Conservation (phyloP, 1,140 invertebrate genomes). For the Batillaria attramentaria region DNA sequence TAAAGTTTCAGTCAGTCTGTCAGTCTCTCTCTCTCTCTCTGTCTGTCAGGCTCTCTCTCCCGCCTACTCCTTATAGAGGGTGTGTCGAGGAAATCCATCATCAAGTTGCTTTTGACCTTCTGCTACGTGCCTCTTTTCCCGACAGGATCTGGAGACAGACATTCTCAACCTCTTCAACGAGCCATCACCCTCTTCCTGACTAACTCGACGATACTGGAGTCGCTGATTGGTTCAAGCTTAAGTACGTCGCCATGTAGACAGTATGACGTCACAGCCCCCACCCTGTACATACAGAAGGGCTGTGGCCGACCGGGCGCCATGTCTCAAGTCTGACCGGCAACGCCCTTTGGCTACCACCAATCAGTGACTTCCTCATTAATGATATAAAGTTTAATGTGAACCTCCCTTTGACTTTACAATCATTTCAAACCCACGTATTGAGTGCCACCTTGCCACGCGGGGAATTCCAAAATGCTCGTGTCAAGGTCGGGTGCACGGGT, state of each 20-base stretch:
- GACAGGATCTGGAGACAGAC: conserved; percentile 1
- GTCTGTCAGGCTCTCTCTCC: not conserved
- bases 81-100: not conserved
- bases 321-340: not conserved
- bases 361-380: not conserved
- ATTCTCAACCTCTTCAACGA: not conserved
- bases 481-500: too few species aligned
- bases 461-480: too few species aligned
- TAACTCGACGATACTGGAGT: not conserved
- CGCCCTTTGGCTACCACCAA: not conserved
- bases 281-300: not conserved
- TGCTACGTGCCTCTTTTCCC: not conserved
- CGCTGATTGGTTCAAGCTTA: not conserved
- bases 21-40: not conserved
- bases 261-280: not conserved
- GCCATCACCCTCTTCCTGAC: not conserved
- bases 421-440: too few species aligned
- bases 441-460: too few species aligned
- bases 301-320: not conserved
- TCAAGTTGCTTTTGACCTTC: not conserved
- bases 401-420: not conserved
- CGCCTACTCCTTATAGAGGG: not conserved
- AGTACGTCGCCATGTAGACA: not conserved
- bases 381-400: not conserved
- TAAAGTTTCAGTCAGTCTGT: not conserved